Evolutionary conservation across 2,797 vertebrate genomes (phyloP), one percentile per base, ranked within the genome.

Genomic region (Ibycter americanus): DNA sequence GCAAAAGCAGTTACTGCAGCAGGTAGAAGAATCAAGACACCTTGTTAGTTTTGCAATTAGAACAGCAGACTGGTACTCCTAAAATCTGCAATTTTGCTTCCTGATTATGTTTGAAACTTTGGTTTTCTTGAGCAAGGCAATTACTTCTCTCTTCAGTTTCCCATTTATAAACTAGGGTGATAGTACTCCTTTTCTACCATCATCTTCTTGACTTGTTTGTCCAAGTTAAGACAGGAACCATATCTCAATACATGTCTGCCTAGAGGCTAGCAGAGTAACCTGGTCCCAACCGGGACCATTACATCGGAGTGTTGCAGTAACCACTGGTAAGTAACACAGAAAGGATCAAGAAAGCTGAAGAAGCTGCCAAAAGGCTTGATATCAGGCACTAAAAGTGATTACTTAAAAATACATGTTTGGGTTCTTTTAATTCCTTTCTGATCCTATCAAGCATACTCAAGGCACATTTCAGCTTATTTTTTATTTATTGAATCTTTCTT

Each of bases 401-500:
- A 76, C 12, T 86, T 90, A 72, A 90, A 96, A 88, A 91, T 65
- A 93, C 2, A 2, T 61, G 72, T 86, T 95, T 79, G 36, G 3
- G 34, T 76, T 76, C 70, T 82, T 95, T 85, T 83, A 54, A 87
- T 92, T 96, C 38, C 59, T 46, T 87, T 91, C 78, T 93, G 63
- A 92, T 92, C 27, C 68, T 74, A 78, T 92, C 71, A 92, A 90
- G 77, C 2, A 2, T 62, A 74, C 81, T 90, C 59, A 46, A 84
- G 84, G 81, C 74, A 85, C 38, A 65, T 89, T 95, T 93, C 83
- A 83, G 52, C 49, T 90, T 80, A 54, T 78, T 89, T 97, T 95
- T 89, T 89, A 74, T 92, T 96, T 92, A 81, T 91, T 51, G 56
- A 90, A 89, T 87, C 49, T 90, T 94, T 55, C 12, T 86, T 83